Evolutionary conservation across 2,797 vertebrate species (phyloP), one percentile per base, ranked within the genome.

Genomic region (Artibeus jamaicensis): DNA sequence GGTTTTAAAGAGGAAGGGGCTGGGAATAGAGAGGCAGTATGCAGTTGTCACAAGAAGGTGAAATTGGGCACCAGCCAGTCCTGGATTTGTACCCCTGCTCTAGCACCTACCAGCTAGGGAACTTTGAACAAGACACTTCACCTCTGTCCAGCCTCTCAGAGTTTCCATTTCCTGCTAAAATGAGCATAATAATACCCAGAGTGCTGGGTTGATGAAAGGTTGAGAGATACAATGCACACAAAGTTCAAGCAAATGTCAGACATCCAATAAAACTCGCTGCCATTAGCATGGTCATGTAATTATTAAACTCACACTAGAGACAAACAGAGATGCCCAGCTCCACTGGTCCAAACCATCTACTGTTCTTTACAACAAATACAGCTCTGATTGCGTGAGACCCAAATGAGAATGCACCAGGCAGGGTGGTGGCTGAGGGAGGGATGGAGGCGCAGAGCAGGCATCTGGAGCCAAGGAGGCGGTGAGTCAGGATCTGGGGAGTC

Each of bases 291-390:
- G 88, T 87, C 57, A 22, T 77, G 37, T 65, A 44, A 90, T 96
- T 92, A 86, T 87, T 93, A 86, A 86, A 93, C 71, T 92, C 81
- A 53, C 0, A 3, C 85, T 77, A 48, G 71, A 85, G 91, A 88
- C 77, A 92, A 32, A 70, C 19, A 70, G 68, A 44, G 48, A 70
- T 29, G n/a, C 42, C 87, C 42, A 9, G 19, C 53, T 92, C 59
- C 84, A 50, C 39, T 74, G 55, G 71, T 68, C 82, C 82, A 86
- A 94, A 95, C 48, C 9, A 7, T 44, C 29, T 34, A 32, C 24
- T 18, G 44, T 55, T 93, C 78, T 93, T 86, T 81, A 48, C 67
- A 92, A 46, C 39, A 86, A 95, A 62, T 19, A 24, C n/a, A 88
- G 62, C 76, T 44, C 73, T 46, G 73, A 59, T 0, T 42, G 18